Base-by-base conservation (phyloP, 2,888 invertebrate species). In the Strigamia crassipes region DNA sequence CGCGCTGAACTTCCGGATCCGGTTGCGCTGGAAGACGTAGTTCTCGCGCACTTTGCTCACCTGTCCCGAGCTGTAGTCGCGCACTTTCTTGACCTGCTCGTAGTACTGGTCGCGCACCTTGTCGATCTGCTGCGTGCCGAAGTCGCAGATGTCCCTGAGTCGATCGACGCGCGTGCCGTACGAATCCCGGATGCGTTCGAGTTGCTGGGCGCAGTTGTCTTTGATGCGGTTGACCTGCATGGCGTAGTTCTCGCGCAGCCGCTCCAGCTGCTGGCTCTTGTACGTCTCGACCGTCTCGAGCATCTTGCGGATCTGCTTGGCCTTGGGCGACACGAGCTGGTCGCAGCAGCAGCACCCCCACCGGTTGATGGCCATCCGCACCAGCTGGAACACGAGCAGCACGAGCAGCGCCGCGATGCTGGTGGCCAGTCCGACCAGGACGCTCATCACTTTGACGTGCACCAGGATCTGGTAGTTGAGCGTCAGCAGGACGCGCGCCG, bases 21-120 rank as follows among this genome's bases (percentile, higher is more conserved):
- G 94, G 89, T 96, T 94, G 82, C 97, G 91, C 89, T 97, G 97
- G 91, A 95, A 95, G 87, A 96, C 94, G 89, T 97, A 97, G 89
- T 96, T 96, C 88, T 97, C 97, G 83, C 96, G 92, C 85, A 97
- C 95, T 93, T 96, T 95, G 88, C 95, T 95, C 85, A 97, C 90
- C 89, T 97, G 96, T 83, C 92, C 91, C 51, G 94, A 94, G 23
- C 97, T 96, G 88, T 97, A 97, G 86, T 96, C 96, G 82, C 96
- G 92, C 51, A 97, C 96, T 85, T 94, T 92, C 87, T 94, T 94
- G 84, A 96, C 94, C 92, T 97, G 96, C 89, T 96, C 96, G 86
- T 92, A 93, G 89, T 97, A 97, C 89, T 96, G 96, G 88, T 96
- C 96, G 87, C 93, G 91, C 86, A 97, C 90, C 1, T 94, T 91